Evolutionary conservation across 2,797 vertebrate species (phyloP), one percentile per base, ranked within the genome.

Genomic region (Sandelia bainsii): DNA sequence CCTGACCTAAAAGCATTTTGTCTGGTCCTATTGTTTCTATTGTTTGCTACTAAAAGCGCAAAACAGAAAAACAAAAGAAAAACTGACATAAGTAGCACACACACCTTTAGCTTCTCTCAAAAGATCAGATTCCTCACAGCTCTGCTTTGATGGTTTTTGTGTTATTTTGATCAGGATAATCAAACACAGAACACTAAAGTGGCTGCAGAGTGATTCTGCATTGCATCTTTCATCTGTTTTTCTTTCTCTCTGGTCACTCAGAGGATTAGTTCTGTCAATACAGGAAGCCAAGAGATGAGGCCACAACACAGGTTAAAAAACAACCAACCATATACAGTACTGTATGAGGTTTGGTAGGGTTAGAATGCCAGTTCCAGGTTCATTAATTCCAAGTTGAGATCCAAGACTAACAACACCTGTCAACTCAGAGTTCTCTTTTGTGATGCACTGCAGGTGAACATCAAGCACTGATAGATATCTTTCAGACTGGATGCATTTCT

Each of bases 101-200:
- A 46, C 71, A 51, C 54, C 60, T 59, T 23, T 2, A 44, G 62
- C 64, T 57, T 49, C 22, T 70, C 52, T 67, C 58, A 51, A 57
- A 83, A 87, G 68, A 85, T 72, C 77, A 46, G 52, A 79, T 82
- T 67, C 63, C 68, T 60, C 64, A 46, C 83, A 69, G 69, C 77
- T 80, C 72, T 77, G 79, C 79, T 81, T 70, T 60, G 65, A 81
- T 65, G 54, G 44, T 73, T 77, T 73, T 80, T 82, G 50, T 84
- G 81, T 88, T 79, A 87, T 84, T 71, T 77, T 64, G 83, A 89
- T 88, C 83, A 49, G 80, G 59, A 77, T 90, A 90, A 90, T 93
- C 73, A 80, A 90, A 61, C 32, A 25, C 58, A 79, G 61, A 69
- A 19, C 20, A 1, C 32, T 17, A 40, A 32, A 73, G 48, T 10